phyloP scores from a whole-genome alignment of 2,888 invertebrate species.

The Eretmocerus hayati region DNA sequence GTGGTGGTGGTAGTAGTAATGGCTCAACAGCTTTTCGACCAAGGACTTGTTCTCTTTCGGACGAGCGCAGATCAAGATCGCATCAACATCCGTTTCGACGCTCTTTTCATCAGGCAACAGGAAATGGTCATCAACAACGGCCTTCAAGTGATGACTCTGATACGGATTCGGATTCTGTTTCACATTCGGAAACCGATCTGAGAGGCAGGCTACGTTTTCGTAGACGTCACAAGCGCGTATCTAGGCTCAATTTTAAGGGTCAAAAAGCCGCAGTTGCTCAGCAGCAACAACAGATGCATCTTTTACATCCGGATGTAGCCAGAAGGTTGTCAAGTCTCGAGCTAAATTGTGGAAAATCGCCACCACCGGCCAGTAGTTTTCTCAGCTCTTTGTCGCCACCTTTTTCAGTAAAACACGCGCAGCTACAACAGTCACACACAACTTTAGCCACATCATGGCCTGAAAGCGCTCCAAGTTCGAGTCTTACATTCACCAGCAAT shows the following conservation, averaged over 20 bases:
- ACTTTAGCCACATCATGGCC: slow-evolving; percentile 45
- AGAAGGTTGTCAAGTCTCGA: slow-evolving; percentile 37
- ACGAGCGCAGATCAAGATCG: slow-evolving; percentile 35
- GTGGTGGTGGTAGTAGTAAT: slow-evolving; percentile 29
- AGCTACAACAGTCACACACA: slow-evolving; percentile 26
- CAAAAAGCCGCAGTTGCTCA: slow-evolving; percentile 14
- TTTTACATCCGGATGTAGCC: slow-evolving; percentile 39
- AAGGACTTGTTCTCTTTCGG: slow-evolving; percentile 41
- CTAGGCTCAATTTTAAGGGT: slow-evolving; percentile 46
- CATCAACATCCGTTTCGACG: slow-evolving; percentile 35
- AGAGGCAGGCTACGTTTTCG: slow-evolving; percentile 41
- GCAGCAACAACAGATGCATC: slow-evolving; percentile 14
- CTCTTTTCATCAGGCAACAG: slow-evolving; percentile 38
- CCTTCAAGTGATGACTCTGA: slow-evolving; percentile 39
- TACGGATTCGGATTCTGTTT: slow-evolving; percentile 46
- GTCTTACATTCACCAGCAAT: slow-evolving; percentile 44
- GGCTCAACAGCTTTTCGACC: slow-evolving; percentile 36
- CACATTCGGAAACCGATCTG: slow-evolving; percentile 54
- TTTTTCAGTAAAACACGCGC: slow-evolving; percentile 35
- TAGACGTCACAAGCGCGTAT: slow-evolving; percentile 38
- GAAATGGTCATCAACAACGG: too few species aligned
- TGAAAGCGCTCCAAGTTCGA: slow-evolving; percentile 43
- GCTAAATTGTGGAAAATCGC: slow-evolving; percentile 45
- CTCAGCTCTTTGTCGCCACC: slow-evolving; percentile 54
- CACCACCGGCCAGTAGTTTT: slow-evolving; percentile 52